Percentiles rank a stretch among this genome's conserved stretches.
phyloP scores from a whole-genome alignment of 2,113 vertebrate species.

The Petaurus breviceps region DNA sequence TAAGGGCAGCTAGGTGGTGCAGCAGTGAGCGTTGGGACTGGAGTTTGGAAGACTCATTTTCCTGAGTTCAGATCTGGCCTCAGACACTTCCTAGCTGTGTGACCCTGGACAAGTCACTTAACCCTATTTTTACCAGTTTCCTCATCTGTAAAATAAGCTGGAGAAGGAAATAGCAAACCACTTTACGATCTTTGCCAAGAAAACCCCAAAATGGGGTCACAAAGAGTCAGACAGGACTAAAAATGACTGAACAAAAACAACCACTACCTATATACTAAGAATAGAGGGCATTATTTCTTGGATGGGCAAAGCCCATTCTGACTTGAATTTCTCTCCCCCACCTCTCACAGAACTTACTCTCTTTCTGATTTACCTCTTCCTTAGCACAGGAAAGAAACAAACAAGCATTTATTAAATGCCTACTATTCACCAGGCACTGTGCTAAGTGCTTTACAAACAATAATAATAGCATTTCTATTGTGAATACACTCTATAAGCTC shows the following conservation, averaged over 20 bases:
- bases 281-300: neutral
- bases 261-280: too few species aligned
- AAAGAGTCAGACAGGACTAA: neutral
- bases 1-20: neutral
- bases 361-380: conserved; percentile 36
- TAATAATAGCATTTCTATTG: neutral
- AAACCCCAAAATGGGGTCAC: neutral
- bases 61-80: neutral
- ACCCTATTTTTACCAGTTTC: neutral
- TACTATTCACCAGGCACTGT: neutral
- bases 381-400: neutral
- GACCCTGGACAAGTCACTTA: neutral
- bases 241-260: neutral
- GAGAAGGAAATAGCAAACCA: neutral
- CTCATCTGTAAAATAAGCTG: neutral
- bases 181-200: neutral
- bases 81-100: neutral
- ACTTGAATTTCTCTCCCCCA: fast-evolving
- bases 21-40: neutral
- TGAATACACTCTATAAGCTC: neutral
- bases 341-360: fast-evolving
- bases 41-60: neutral
- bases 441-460: neutral
- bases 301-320: neutral
- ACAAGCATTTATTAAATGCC: neutral